These are phyloP conservation scores for Drosophila eugracilis DNA, from an alignment of 1,140 invertebrate species.

Conservation along the genomic window DNA sequence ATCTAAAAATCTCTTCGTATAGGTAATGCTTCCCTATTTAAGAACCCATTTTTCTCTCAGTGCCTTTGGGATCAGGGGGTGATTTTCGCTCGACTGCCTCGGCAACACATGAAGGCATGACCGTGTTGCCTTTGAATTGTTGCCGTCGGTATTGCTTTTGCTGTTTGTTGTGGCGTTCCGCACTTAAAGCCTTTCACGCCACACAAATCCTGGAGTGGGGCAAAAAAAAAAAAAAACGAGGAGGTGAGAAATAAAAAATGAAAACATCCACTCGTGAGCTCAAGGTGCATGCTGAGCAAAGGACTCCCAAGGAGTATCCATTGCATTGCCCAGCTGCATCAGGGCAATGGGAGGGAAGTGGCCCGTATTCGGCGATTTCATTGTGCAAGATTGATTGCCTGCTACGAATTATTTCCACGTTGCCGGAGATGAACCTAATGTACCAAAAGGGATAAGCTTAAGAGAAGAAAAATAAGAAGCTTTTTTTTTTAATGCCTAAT, in stretches of 20 bases:
- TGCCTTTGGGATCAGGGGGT: conserved; percentile 30
- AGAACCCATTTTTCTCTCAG: background rate
- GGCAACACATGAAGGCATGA: conserved; percentile 59
- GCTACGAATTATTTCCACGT: conserved; percentile 44
- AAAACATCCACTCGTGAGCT: conserved; percentile 51
- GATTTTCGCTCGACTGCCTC: conserved; percentile 62
- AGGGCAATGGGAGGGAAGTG: conserved; percentile 19
- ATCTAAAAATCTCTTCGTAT: too few species aligned
- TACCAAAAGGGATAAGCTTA: conserved; percentile 11
- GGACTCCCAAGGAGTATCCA: conserved; percentile 26
- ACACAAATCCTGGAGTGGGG: conserved; percentile 39
- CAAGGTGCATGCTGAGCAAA: conserved; percentile 52
- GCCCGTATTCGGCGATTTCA: conserved; percentile 38
- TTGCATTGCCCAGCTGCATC: conserved; percentile 40
- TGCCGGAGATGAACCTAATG: conserved; percentile 29
- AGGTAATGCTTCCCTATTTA: background rate
- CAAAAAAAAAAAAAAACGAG: too few species aligned
- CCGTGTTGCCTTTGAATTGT: conserved; percentile 47
- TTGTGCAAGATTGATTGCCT: conserved; percentile 56
- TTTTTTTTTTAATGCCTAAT: conserved; percentile 2
- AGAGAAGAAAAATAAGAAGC: background rate
- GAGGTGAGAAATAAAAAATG: conserved; percentile 54
- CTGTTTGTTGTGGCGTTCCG: conserved; percentile 66
- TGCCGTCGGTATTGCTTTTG: conserved; percentile 48
- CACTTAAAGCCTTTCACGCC: conserved; percentile 71